Base-by-base conservation (phyloP, 2,888 invertebrate genomes). In the Brachypalpus laphriformis region DNA sequence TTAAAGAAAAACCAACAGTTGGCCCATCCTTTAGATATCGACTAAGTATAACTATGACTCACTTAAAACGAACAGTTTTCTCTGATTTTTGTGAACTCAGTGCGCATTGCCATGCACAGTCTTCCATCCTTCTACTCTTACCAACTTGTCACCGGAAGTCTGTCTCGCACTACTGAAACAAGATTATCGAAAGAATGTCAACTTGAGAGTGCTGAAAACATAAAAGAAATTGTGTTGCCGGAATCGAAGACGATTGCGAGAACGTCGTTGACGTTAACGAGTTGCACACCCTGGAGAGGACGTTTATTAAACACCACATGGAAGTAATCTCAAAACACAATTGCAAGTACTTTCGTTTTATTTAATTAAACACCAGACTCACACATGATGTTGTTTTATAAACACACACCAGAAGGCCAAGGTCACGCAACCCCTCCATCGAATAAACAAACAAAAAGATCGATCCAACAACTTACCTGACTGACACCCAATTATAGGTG, bases 401-500 rank as follows among this genome's bases (percentile, higher is more conserved):
- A 42, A 59, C 45, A 71, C 25, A 59, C 51, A 45, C 31, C 9
- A 37, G 9, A 66, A 81, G 68, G 68, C 75, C 81, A 81, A 81
- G 81, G 81, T 70, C 81, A 56, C 40, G 14, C 9, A 16, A 34
- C 47, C 14, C 56, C 63, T 18, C 59, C 20, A 47, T 34, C 65
- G 59, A 51, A 56, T 45, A 68, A 56, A 80, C 31, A 47, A 68
- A 54, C 18, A 63, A 54, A 42, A 25, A 40, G 5, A 71, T n/a
- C n/a, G n/a, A 18, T 31, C 18, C 18, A 56, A 40, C 80, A 81
- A 63, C 68, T 49, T 57, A 74, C 59, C 66, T 68, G 56, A 20
- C 66, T 75, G 81, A 81, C 81, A 81, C 75, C 54, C 81, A 75
- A 81, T 75, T 81, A 81, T 47, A 80, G 18, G 65, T 57, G 25